Base-by-base conservation (phyloP, 2,888 invertebrate genomes). In the Drosophila atripex region DNA sequence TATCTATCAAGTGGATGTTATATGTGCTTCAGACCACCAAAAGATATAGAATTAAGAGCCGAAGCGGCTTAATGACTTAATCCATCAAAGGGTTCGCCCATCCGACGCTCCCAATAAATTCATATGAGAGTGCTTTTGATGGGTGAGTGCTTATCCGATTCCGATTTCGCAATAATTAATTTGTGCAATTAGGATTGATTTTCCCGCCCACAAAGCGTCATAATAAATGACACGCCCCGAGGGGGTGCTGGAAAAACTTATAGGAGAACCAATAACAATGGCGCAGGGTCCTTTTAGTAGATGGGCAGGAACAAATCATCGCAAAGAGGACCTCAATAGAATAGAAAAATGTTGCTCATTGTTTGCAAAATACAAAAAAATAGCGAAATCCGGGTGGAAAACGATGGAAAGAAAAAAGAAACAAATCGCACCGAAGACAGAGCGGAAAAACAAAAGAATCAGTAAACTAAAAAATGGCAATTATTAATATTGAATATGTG, bases 401-500 rank as follows among this genome's bases (percentile, higher is more conserved):
- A 8, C 25, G n/a, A 8, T 23, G 9, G 43, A 53, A 65, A 41
- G 32, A 28, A 28, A 28, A 28, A 28, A 9, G 28, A 28, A 28
- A 28, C 28, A 28, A 28, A 28, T 28, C 9, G 30, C n/a, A 35
- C 39, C 49, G 25, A 47, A 16, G 54, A 60, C 41, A n/a, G 54
- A 64, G 45, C 63, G 55, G 49, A 45, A 28, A 57, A 35, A 46
- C 14, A 58, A 69, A 60, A 41, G 39, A 41, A 18, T 41, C 16
- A 8, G 46, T 49, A 32, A 58, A 57, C 30, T 59, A 60, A 63
- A 71, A 75, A 80, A 82, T 69, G 80, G 84, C 86, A 84, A 84
- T 80, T 84, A 84, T 78, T 73, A 76, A 86, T 77, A 78, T 76
- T 77, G 75, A 78, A 80, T 80, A 83, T 71, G 73, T 61, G 50